These are phyloP conservation scores for Euclidia mi DNA, from an alignment of 2,888 invertebrate species.

Conservation along the genomic window DNA sequence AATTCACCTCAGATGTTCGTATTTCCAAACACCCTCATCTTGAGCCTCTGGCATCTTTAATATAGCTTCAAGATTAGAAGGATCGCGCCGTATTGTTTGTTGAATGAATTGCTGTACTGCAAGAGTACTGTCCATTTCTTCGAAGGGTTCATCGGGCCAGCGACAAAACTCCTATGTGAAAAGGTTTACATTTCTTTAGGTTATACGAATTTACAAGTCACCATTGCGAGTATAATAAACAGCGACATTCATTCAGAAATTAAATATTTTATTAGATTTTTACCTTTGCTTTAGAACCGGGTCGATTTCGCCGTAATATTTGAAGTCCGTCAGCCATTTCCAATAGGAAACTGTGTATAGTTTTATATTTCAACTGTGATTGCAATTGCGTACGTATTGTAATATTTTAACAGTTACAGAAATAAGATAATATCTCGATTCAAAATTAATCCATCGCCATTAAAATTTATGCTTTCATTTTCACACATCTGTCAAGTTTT, in stretches of 20 bases:
- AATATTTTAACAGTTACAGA: neutral
- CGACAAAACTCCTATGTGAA: slow-evolving; percentile 96
- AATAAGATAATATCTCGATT: neutral
- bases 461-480: slow-evolving; percentile 2
- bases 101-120: slow-evolving; percentile 99
- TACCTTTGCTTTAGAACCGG: slow-evolving; percentile 97
- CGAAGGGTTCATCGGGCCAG: slow-evolving; percentile 99
- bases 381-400: neutral
- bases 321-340: slow-evolving; percentile 96
- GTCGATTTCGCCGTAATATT: slow-evolving; percentile 96
- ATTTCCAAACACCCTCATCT: slow-evolving; percentile 99
- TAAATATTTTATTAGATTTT: too few species aligned
- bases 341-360: neutral
- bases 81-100: slow-evolving; percentile 98
- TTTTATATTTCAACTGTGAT: neutral
- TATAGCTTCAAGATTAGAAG: slow-evolving; percentile 97
- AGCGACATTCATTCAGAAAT: too few species aligned
- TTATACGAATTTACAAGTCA: too few species aligned
- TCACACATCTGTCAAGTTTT: too few species aligned
- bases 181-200: too few species aligned
- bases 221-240: too few species aligned
- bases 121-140: slow-evolving; percentile 99
- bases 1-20: slow-evolving; percentile 97
- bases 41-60: slow-evolving; percentile 99
- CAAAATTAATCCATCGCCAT: neutral